Percentiles rank a stretch among this genome's conserved stretches.
Evolutionary conservation across 1,140 invertebrate species (phyloP).

Genomic region (Polypedilum vanderplanki): DNA sequence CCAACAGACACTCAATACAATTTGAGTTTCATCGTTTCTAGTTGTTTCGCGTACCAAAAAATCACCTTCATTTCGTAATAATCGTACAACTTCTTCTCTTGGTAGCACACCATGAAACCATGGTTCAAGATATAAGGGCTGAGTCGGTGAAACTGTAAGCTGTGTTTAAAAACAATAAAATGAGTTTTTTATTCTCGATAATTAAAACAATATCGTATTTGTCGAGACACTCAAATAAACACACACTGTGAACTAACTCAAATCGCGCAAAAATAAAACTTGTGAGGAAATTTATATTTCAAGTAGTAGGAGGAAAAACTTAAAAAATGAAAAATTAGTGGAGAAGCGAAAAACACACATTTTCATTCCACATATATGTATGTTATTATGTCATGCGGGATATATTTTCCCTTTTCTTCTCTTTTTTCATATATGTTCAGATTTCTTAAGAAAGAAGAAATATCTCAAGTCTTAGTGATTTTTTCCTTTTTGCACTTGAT

Average conservation of each 20-base stretch:
- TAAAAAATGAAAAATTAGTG: too few species aligned
- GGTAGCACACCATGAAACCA: conserved; percentile 98
- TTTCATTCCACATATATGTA: too few species aligned
- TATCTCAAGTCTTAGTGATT: too few species aligned
- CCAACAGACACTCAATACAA: conserved; percentile 93
- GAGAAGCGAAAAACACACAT: too few species aligned
- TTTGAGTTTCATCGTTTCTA: conserved; percentile 85
- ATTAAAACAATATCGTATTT: neutral
- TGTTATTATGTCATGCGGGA: too few species aligned
- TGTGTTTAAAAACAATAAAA: conserved; percentile 31
- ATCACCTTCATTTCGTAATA: conserved; percentile 83
- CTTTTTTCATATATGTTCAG: too few species aligned
- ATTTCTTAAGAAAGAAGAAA: too few species aligned
- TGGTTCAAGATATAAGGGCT: conserved; percentile 75
- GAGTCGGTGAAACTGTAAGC: conserved; percentile 45
- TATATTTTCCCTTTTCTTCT: too few species aligned
- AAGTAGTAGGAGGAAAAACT: too few species aligned
- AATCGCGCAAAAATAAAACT: neutral
- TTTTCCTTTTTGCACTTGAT: neutral
- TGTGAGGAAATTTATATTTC: too few species aligned
- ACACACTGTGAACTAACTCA: conserved; percentile 35
- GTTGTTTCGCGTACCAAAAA: conserved; percentile 92
- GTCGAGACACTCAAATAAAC: neutral
- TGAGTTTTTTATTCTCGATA: neutral
- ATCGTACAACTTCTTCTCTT: conserved; percentile 87